Conservation (phyloP, 2,888 invertebrate species). For the Apamea epomidion region DNA sequence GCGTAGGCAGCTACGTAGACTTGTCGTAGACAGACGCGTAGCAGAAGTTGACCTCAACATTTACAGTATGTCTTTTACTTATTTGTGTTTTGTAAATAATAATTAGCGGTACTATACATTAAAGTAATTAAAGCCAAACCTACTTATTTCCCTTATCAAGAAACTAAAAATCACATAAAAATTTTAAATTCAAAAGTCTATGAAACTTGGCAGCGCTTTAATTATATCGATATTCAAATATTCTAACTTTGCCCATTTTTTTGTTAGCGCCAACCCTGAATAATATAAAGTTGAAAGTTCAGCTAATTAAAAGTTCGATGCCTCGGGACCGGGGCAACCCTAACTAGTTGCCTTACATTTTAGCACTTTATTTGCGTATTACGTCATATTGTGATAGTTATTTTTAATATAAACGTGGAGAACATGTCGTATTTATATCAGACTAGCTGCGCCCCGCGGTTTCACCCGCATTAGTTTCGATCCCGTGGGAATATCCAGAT, state of each 20-base stretch:
- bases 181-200: neutral
- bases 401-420: neutral
- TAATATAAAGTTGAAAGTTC: slow-evolving; percentile 58
- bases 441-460: too few relatives aligned
- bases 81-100: neutral
- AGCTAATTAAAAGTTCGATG: slow-evolving; percentile 70
- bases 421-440: neutral
- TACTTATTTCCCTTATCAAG: neutral
- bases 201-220: slow-evolving; percentile 44
- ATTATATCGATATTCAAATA: slow-evolving; percentile 44
- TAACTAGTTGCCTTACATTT: slow-evolving; percentile 48
- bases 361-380: slow-evolving; percentile 28
- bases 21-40: slow-evolving; percentile 9
- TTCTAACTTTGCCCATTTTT: slow-evolving; percentile 56
- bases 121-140: neutral
- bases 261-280: slow-evolving; percentile 50
- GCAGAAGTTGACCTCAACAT: neutral
- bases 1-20: slow-evolving; percentile 25
- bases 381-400: neutral
- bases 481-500: too few relatives aligned
- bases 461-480: too few relatives aligned
- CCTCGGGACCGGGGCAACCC: slow-evolving; percentile 40
- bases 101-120: neutral
- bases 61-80: neutral
- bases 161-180: neutral